These are phyloP conservation scores for Upupa epops DNA, from an alignment of 2,113 vertebrate genomes.

Conservation along the genomic window DNA sequence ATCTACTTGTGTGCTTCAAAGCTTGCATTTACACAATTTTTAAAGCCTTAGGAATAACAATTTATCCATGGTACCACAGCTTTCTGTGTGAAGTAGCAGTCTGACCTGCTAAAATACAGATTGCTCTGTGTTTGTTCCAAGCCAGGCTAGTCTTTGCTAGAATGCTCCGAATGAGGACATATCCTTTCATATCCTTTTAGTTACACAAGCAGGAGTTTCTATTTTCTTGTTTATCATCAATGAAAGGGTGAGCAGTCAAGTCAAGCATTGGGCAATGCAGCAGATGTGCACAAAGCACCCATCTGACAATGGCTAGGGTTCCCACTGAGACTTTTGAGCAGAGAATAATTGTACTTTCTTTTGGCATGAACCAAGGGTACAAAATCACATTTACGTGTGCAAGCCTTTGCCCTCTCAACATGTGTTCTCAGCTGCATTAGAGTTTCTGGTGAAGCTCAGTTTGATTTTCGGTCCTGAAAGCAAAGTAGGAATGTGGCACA, in stretches of 20 bases:
- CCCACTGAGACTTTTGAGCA: slow-evolving; percentile 67
- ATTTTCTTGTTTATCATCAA: slow-evolving; percentile 63
- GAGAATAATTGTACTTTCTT: slow-evolving; percentile 69
- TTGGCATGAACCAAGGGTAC: slow-evolving; percentile 48
- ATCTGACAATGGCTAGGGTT: slow-evolving; percentile 65
- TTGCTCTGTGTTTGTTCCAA: not conserved
- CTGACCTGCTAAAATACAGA: not conserved
- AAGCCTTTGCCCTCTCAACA: slow-evolving; percentile 64
- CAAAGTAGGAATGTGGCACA: not conserved
- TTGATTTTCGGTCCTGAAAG: slow-evolving; percentile 27
- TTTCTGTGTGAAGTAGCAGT: not conserved
- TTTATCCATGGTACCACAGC: not conserved
- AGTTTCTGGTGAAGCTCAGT: not conserved
- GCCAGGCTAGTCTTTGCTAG: not conserved
- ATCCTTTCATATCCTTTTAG: slow-evolving; percentile 64
- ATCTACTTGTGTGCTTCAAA: not conserved
- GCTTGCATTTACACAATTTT: not conserved
- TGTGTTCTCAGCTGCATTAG: slow-evolving; percentile 32
- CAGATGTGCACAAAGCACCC: slow-evolving; percentile 73
- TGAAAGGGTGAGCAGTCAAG: slow-evolving; percentile 71
- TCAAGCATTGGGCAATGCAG: slow-evolving; percentile 67
- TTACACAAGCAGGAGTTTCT: slow-evolving; percentile 62
- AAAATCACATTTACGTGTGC: slow-evolving; percentile 71
- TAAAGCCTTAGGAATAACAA: not conserved
- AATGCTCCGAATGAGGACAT: not conserved